Evolutionary conservation across 2,113 vertebrate species (phyloP).

Genomic region (Solea senegalensis): DNA sequence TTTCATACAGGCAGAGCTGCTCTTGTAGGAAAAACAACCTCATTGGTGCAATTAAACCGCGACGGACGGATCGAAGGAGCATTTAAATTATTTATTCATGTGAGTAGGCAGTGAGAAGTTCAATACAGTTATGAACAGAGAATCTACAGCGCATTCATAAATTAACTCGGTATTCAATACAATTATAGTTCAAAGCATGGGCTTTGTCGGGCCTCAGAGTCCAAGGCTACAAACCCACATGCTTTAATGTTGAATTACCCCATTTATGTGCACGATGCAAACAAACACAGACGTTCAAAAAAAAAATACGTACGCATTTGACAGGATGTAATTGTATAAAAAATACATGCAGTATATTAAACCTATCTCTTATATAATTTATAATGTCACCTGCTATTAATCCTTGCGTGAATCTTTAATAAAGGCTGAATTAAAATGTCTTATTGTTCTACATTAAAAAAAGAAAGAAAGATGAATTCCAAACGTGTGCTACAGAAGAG

Average conservation of each 20-base stretch:
- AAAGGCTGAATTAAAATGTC: too few relatives aligned
- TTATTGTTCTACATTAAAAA: too few relatives aligned
- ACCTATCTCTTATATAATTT: too few relatives aligned
- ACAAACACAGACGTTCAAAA: too few relatives aligned
- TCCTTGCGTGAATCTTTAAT: too few relatives aligned
- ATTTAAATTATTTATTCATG: slow-evolving; percentile 26
- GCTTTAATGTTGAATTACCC: background rate
- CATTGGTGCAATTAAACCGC: slow-evolving; percentile 40
- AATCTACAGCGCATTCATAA: background rate
- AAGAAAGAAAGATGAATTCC: too few relatives aligned
- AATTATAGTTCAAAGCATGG: background rate
- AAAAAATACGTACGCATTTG: too few relatives aligned
- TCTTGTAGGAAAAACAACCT: slow-evolving; percentile 32
- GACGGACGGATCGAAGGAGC: background rate
- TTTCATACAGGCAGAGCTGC: slow-evolving; percentile 25
- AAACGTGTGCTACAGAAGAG: background rate
- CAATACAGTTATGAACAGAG: background rate
- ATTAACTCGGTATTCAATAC: background rate
- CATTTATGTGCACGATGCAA: background rate
- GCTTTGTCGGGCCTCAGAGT: background rate
- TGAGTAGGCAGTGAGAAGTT: background rate
- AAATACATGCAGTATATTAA: too few relatives aligned
- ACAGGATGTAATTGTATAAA: too few relatives aligned
- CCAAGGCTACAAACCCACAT: background rate
- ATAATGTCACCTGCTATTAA: too few relatives aligned